phyloP scores from a whole-genome alignment of 1,140 invertebrate genomes.

The Lethrus apterus region DNA sequence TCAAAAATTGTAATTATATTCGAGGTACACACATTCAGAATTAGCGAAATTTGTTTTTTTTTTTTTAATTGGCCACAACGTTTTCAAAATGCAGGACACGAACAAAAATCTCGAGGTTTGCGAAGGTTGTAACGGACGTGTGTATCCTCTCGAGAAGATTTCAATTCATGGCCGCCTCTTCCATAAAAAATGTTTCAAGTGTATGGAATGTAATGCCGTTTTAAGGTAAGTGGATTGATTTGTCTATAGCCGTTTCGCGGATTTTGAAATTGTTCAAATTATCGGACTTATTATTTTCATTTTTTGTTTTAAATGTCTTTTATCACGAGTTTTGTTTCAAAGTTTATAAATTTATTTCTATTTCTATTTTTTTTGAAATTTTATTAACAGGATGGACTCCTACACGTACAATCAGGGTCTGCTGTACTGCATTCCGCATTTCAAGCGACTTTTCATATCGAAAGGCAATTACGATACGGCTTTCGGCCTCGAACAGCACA shows the following conservation, averaged over 20 bases:
- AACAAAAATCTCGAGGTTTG: constrained; percentile 56
- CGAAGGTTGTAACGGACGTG: constrained; percentile 62
- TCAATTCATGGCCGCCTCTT: constrained; percentile 68
- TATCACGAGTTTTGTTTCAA: background rate
- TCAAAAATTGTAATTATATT: too few species aligned
- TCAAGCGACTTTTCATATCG: constrained; percentile 74
- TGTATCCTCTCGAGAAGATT: constrained; percentile 74
- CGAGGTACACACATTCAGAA: too few species aligned
- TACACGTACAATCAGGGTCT: constrained; percentile 68
- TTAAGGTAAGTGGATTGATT: constrained; percentile 53
- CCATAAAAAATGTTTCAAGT: constrained; percentile 74
- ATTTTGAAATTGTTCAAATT: constrained; percentile 6
- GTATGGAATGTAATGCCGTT: constrained; percentile 67
- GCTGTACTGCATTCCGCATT: constrained; percentile 72
- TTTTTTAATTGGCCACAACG: too few species aligned
- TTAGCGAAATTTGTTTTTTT: too few species aligned
- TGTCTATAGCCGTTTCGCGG: constrained; percentile 3
- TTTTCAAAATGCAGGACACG: too few species aligned
- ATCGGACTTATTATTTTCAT: too few species aligned
- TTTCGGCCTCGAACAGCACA: constrained; percentile 59
- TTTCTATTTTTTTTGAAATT: constrained; percentile 15
- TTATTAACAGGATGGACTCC: constrained; percentile 60
- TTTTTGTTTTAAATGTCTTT: background rate
- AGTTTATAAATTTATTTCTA: background rate
- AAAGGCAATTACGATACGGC: constrained; percentile 81